Evolutionary conservation across 1,140 invertebrate genomes (phyloP).

Genomic region (Caenorhabditis inopinata): DNA sequence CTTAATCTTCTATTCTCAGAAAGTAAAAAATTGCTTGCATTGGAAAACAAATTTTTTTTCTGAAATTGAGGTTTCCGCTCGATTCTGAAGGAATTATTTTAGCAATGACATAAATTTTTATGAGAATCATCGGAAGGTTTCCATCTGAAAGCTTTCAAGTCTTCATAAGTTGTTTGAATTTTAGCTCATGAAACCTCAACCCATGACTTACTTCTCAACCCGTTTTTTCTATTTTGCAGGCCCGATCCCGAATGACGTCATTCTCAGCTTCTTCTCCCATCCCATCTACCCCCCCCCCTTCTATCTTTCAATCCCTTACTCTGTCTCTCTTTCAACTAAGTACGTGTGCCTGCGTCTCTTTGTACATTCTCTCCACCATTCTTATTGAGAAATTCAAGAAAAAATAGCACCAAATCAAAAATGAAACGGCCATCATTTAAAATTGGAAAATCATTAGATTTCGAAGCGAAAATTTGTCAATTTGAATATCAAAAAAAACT

Average conservation of each 20-base stretch:
- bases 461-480: background rate
- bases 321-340: background rate
- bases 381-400: background rate
- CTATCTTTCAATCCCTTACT: no score
- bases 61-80: no score
- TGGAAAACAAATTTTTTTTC: no score
- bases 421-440: background rate
- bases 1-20: no score
- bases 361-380: background rate
- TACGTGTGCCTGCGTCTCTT: slow-evolving; percentile 18
- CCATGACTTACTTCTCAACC: slow-evolving; percentile 7
- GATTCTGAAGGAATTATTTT: no score
- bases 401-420: slow-evolving; percentile 13
- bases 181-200: background rate
- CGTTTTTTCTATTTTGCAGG: background rate
- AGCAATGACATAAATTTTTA: no score
- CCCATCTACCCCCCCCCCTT: background rate
- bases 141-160: no score
- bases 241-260: slow-evolving; percentile 19
- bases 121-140: no score
- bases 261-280: background rate
- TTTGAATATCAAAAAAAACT: background rate
- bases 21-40: no score
- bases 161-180: no score
- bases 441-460: background rate